A percentile compares a stretch with the other conserved stretches of the same genome.
Evolutionary conservation across 2,888 invertebrate genomes (phyloP).

Genomic region (Coremacera marginata): DNA sequence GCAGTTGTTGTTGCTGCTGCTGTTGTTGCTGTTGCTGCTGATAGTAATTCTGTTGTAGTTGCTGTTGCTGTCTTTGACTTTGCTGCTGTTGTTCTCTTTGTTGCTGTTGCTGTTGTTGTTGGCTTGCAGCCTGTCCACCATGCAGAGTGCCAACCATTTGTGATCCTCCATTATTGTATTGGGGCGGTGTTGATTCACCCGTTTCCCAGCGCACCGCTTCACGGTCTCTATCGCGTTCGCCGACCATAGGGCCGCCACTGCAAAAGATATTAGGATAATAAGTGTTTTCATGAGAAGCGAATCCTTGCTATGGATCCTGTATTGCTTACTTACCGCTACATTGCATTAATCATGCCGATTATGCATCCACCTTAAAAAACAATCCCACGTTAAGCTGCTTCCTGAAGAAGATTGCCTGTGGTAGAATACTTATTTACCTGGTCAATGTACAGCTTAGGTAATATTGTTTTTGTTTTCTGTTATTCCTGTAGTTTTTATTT

Average conservation of each 20-base stretch:
- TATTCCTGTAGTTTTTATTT: neutral
- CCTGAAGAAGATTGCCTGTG: neutral
- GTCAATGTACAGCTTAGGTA: neutral
- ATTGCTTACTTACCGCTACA: constrained; percentile 67
- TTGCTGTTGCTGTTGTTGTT: constrained; percentile 64
- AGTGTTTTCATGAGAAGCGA: neutral
- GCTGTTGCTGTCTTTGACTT: constrained; percentile 57
- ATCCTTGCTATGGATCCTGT: neutral
- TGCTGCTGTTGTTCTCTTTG: constrained; percentile 53
- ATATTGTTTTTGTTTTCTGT: neutral
- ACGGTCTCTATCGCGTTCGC: constrained; percentile 71
- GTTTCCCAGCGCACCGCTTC: constrained; percentile 71
- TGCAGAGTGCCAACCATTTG: constrained; percentile 70
- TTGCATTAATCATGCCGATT: constrained; percentile 64
- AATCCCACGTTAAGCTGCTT: constrained; percentile 1
- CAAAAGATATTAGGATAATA: neutral
- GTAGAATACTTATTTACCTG: neutral
- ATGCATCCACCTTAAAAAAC: constrained; percentile 20
- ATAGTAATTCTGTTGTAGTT: constrained; percentile 48
- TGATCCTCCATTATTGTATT: constrained; percentile 70
- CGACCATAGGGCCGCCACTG: constrained; percentile 70
- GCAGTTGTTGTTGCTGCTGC: constrained; percentile 55
- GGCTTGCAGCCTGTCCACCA: constrained; percentile 68
- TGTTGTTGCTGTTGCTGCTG: constrained; percentile 52
- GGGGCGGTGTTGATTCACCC: constrained; percentile 71